Base-by-base conservation (phyloP, 2,797 vertebrate genomes). In the Naso thynnoides region DNA sequence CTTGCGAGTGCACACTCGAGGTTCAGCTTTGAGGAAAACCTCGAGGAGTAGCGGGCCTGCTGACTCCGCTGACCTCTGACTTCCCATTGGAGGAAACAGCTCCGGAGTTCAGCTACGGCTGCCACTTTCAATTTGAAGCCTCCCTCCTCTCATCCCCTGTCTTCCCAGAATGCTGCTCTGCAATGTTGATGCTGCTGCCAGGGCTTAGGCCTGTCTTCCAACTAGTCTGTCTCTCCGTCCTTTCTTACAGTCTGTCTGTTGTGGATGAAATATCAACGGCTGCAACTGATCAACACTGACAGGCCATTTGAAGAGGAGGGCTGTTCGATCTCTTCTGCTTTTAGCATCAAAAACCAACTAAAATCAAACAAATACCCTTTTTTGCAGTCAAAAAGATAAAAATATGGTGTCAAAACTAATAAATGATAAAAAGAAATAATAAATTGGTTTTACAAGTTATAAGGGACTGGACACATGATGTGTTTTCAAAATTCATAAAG, bases 111-210 rank as follows among this genome's bases (percentile, higher is more conserved):
- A 75, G 69, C 60, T 19, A 6, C 19, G 18, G 56, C 77, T 89
- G 90, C 79, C 88, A 88, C 86, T 65, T 89, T 84, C 73, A 72
- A 89, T 89, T 82, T 86, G 79, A 67, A 82, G 63, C 45, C 61
- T 79, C 47, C 33, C 53, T 5, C 29, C 41, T 50, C 61, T 45
- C 15, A 9, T 13, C 42, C 7, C 8, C 24, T 27, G 75, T 68
- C 68, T 61, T 60, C 78, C 70, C 77, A 73, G 61, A 82, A 85
- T 83, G 75, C 61, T 5, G 33, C 29, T 70, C 64, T 71, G 85
- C 84, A 54, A n/a, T 67, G 59, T 59, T 33, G 73, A 65, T 74
- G 62, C 54, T 42, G 77, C 65, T 64, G 74, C 49, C 56, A 6
- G 65, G 16, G 0, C 50, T 0, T 27, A 59, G 52, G 67, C 68